These are phyloP conservation scores for Micrasema longulum DNA, from an alignment of 1,140 invertebrate genomes.

Conservation along the genomic window DNA sequence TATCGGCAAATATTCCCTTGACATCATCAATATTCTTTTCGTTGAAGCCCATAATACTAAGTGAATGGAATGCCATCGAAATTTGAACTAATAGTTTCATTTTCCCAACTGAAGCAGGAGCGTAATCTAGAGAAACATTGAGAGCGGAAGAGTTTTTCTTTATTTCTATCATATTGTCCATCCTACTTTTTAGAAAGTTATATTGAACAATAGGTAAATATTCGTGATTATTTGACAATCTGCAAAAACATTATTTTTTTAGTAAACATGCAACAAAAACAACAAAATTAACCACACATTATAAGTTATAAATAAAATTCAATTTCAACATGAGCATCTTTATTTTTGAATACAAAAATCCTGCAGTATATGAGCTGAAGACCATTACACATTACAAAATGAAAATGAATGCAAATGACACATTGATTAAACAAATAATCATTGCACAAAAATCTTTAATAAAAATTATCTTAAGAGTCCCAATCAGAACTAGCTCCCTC, in stretches of 20 bases:
- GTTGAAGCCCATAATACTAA: constrained; percentile 85
- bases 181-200: constrained; percentile 83
- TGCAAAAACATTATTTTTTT: constrained; percentile 59
- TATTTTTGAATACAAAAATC: too few relatives aligned
- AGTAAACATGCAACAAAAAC: constrained; percentile 19
- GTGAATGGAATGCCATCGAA: constrained; percentile 79
- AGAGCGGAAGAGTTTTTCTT: constrained; percentile 69
- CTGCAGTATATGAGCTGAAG: too few relatives aligned
- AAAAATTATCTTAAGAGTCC: too few relatives aligned
- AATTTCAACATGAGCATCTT: too few relatives aligned
- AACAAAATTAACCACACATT: too few relatives aligned
- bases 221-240: constrained; percentile 73
- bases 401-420: too few relatives aligned
- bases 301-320: too few relatives aligned
- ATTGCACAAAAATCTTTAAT: too few relatives aligned
- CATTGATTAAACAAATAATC: too few relatives aligned
- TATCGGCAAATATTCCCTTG: constrained; percentile 96
- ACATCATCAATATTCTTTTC: constrained; percentile 96
- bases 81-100: constrained; percentile 84
- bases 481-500: too few relatives aligned
- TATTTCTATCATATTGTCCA: constrained; percentile 79
- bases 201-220: constrained; percentile 88
- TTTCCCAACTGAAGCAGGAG: constrained; percentile 77
- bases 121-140: constrained; percentile 72
- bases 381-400: too few relatives aligned